Conservation (phyloP, 1,140 invertebrate genomes). For the Drosophila albomicans region DNA sequence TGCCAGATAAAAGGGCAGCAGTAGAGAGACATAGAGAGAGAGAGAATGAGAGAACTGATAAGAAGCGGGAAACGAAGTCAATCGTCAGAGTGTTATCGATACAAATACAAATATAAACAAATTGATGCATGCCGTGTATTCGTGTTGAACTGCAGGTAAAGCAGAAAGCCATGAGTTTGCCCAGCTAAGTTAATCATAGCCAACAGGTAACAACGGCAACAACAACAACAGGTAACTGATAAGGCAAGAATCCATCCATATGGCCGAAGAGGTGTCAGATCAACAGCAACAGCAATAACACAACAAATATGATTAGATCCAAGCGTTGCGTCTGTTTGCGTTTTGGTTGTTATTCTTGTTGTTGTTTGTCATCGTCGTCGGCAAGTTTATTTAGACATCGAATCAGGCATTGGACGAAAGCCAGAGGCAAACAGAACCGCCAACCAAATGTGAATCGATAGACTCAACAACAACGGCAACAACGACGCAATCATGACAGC, state of each 20-base stretch:
- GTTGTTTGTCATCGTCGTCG: slow-evolving; percentile 33
- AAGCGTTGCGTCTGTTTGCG: slow-evolving; percentile 11
- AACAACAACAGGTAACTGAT: slow-evolving; percentile 34
- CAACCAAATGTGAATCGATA: slow-evolving; percentile 24
- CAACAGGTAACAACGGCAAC: slow-evolving; percentile 2
- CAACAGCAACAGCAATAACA: slow-evolving; percentile 22
- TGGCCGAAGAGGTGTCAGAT: slow-evolving; percentile 31
- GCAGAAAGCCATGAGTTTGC: no score
- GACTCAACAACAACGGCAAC: slow-evolving; percentile 9
- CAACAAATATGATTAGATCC: slow-evolving; percentile 53
- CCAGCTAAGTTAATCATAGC: slow-evolving; percentile 17
- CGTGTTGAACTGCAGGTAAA: slow-evolving; percentile 20
- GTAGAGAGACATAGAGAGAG: neutral
- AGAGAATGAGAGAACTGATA: slow-evolving; percentile 16
- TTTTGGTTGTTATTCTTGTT: slow-evolving; percentile 4
- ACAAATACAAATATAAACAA: slow-evolving; percentile 33
- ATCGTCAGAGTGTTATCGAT: slow-evolving; percentile 40
- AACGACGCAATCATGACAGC: neutral
- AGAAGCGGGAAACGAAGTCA: slow-evolving; percentile 33
- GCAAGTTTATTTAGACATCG: slow-evolving; percentile 69
- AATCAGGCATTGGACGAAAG: slow-evolving; percentile 59
- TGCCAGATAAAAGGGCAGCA: slow-evolving; percentile 17
- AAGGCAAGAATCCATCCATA: slow-evolving; percentile 30
- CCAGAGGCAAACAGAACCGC: slow-evolving; percentile 26
- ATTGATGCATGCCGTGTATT: slow-evolving; percentile 9